These are phyloP conservation scores for Vanessa atalanta DNA, from an alignment of 1,140 invertebrate genomes.

Conservation along the genomic window DNA sequence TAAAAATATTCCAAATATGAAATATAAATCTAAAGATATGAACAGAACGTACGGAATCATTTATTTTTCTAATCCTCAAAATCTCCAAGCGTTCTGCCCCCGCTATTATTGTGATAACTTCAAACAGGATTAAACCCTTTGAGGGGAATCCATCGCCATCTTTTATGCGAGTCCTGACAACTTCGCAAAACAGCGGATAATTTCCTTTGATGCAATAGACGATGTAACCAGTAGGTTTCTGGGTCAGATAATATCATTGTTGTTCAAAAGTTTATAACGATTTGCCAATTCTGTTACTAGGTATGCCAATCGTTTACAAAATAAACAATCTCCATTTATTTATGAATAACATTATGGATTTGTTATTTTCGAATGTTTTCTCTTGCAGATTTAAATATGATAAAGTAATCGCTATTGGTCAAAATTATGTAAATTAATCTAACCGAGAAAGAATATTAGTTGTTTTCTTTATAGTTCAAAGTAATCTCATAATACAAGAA, in stretches of 20 bases:
- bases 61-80: constrained; percentile 18
- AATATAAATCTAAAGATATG: background rate
- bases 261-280: background rate
- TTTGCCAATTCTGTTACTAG: background rate
- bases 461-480: too few species aligned
- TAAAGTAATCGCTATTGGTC: too few species aligned
- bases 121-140: constrained; percentile 23
- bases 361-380: too few species aligned
- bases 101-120: constrained; percentile 24
- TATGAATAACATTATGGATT: too few species aligned
- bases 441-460: too few species aligned
- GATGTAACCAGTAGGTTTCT: constrained; percentile 2
- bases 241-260: constrained; percentile 3
- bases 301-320: background rate
- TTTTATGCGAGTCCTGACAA: constrained; percentile 20
- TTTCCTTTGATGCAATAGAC: constrained; percentile 17
- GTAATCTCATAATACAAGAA: too few species aligned
- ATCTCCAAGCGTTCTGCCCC: constrained; percentile 8
- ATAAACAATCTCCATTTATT: too few species aligned
- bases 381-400: too few species aligned
- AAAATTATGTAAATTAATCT: too few species aligned
- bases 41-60: background rate
- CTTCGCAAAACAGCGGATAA: constrained; percentile 16
- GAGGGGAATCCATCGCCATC: constrained; percentile 20
- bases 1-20: background rate